A percentile compares a stretch with the other conserved stretches of the same genome.
These are phyloP conservation scores for Germaria angustata DNA, from an alignment of 2,888 invertebrate genomes.

Conservation along the genomic window DNA sequence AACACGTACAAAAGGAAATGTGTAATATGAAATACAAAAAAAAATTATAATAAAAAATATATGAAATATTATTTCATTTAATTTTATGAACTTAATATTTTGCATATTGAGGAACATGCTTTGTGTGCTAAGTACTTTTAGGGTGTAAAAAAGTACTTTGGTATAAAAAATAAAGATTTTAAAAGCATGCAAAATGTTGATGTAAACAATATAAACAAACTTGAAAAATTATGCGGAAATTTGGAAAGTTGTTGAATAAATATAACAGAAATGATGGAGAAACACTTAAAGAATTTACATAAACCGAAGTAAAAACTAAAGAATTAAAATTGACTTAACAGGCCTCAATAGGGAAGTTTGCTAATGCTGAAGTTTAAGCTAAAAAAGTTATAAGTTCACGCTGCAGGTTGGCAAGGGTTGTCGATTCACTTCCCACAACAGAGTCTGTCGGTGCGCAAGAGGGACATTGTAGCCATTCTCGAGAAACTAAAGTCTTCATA, in stretches of 20 bases:
- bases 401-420: too few relatives aligned
- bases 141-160: constrained; percentile 38
- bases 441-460: too few relatives aligned
- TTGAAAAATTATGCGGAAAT: background rate
- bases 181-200: constrained; percentile 6
- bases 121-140: constrained; percentile 43
- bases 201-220: constrained; percentile 18
- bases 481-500: too few relatives aligned
- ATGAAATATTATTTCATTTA: constrained; percentile 32
- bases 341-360: background rate
- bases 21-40: background rate
- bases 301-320: background rate
- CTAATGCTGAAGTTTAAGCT: too few relatives aligned
- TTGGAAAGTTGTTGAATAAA: background rate
- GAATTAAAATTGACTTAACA: background rate
- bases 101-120: constrained; percentile 44
- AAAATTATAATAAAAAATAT: background rate
- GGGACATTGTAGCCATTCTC: too few relatives aligned
- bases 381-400: too few relatives aligned
- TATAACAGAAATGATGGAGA: background rate
- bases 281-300: background rate
- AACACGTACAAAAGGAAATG: background rate
- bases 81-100: constrained; percentile 59
- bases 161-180: background rate
- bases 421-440: too few relatives aligned